phyloP scores from a whole-genome alignment of 2,888 invertebrate genomes.

The Amblyteles armatorius region DNA sequence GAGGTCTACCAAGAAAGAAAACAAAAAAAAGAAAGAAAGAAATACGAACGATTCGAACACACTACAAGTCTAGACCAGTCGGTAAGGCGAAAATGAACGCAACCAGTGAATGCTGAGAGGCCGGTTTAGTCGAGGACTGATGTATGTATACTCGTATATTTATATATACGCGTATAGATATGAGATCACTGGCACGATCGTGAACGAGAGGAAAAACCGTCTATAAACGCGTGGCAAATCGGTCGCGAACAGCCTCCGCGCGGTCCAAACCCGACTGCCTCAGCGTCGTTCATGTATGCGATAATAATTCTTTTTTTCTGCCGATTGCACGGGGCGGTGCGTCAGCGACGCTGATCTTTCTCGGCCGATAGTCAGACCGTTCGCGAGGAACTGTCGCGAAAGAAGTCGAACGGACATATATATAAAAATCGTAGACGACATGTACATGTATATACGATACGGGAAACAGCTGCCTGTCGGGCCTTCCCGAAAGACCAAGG shows the following conservation, averaged over 20 bases:
- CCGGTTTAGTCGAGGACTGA: not conserved
- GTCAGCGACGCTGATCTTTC: too few species aligned
- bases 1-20: not conserved
- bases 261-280: not conserved
- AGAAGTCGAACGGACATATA: too few species aligned
- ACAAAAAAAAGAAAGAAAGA: not conserved
- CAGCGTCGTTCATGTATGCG: not conserved
- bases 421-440: not conserved
- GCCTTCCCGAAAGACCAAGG: conserved; percentile 54
- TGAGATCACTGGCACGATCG: conserved; percentile 1
- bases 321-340: too few species aligned
- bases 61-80: conserved; percentile 3
- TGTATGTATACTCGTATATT: not conserved
- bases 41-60: not conserved
- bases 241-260: not conserved
- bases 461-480: not conserved
- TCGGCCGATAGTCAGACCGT: too few species aligned
- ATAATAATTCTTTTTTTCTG: not conserved
- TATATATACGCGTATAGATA: not conserved
- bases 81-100: conserved; percentile 1
- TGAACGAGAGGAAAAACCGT: not conserved
- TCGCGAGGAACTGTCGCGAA: too few species aligned
- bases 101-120: not conserved
- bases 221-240: not conserved
- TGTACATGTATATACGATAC: not conserved